A percentile compares a stretch with the other conserved stretches of the same genome.
phyloP scores from a whole-genome alignment of 2,888 invertebrate species.

The Tubulanus polymorphus region DNA sequence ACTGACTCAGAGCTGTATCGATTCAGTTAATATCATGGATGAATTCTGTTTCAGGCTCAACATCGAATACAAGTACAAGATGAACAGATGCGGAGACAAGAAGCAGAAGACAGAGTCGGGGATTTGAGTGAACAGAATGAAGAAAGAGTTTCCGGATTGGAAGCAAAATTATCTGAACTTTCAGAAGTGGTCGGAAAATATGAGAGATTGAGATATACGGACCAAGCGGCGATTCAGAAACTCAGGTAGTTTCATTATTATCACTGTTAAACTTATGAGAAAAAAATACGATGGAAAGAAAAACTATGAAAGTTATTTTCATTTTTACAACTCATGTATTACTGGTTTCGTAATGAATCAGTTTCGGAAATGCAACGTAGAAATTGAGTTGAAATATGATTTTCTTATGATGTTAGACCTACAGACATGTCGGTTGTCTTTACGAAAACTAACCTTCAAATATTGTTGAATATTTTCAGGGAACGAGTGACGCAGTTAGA shows the following conservation, averaged over 20 bases:
- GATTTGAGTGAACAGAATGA: constrained; percentile 68
- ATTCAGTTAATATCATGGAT: no score
- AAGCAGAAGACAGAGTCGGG: constrained; percentile 70
- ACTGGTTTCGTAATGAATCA: no score
- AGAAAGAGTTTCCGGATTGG: constrained; percentile 71
- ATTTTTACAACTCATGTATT: no score
- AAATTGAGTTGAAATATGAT: no score
- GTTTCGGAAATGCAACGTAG: no score
- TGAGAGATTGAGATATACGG: constrained; percentile 67
- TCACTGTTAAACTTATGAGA: neutral
- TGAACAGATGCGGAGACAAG: constrained; percentile 70
- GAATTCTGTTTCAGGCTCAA: constrained; percentile 54
- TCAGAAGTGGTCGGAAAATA: constrained; percentile 75
- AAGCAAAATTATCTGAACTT: constrained; percentile 72
- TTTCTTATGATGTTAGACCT: no score
- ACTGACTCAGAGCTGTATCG: no score
- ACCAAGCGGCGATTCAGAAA: constrained; percentile 70
- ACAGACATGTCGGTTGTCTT: no score
- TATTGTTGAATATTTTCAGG: no score
- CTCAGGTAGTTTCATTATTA: constrained; percentile 45
- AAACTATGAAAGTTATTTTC: no score
- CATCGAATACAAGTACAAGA: constrained; percentile 66
- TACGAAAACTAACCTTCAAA: no score
- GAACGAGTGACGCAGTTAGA: constrained; percentile 49
- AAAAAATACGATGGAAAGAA: no score